A percentile compares a stretch with the other conserved stretches of the same genome.
Evolutionary conservation across 1,140 invertebrate genomes (phyloP).

Genomic region (Liolophura sinensis): DNA sequence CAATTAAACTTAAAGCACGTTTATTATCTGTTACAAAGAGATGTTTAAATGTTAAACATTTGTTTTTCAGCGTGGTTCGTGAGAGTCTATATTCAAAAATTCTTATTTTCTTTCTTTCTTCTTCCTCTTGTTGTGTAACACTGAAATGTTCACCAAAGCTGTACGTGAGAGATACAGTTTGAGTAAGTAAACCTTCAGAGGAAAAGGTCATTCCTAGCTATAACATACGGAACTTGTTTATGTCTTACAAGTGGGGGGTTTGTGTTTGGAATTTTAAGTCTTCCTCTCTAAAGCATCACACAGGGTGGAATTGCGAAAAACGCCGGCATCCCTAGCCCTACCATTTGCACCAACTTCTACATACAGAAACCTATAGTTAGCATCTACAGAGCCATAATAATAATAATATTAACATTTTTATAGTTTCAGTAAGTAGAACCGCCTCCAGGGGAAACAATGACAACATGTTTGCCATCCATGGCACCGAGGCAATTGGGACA

Average conservation of each 20-base stretch:
- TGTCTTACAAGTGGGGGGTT: conserved; percentile 3
- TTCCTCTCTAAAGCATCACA: conserved; percentile 2
- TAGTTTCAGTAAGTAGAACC: conserved; percentile 52
- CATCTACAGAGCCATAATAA: conserved; percentile 51
- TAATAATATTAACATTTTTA: conserved; percentile 45
- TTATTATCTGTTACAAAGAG: no score
- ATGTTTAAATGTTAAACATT: no score
- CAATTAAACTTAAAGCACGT: no score
- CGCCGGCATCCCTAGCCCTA: conserved; percentile 10
- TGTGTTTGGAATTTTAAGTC: conserved; percentile 9
- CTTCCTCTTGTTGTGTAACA: no score
- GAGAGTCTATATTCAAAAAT: no score
- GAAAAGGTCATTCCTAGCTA: conserved; percentile 62
- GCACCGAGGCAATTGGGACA: conserved; percentile 56
- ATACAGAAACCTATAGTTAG: conserved; percentile 53
- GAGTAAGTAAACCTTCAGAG: conserved; percentile 52
- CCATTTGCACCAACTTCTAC: conserved; percentile 47
- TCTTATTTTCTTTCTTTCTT: no score
- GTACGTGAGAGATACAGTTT: conserved; percentile 61
- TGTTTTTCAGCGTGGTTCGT: no score
- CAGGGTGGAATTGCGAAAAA: conserved; percentile 9
- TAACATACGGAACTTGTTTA: conserved; percentile 43
- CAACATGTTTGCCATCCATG: conserved; percentile 58
- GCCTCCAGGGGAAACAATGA: conserved; percentile 40
- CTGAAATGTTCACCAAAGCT: no score